Conservation (phyloP, 2,797 vertebrate species). For the Chaetodon trifasciatus region DNA sequence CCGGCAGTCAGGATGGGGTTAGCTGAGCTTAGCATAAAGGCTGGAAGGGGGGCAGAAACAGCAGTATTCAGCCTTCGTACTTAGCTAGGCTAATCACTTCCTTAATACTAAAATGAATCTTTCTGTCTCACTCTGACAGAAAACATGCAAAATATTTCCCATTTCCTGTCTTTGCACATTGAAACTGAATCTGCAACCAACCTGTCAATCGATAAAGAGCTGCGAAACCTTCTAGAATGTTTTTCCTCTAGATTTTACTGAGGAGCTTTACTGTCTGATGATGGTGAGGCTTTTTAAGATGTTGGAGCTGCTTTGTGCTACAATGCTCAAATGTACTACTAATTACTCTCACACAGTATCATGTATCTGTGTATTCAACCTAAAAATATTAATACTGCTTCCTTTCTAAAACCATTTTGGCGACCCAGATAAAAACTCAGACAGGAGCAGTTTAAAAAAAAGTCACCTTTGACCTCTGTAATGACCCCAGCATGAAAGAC, state of each 20-base stretch:
- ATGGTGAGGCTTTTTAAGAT: too few relatives aligned
- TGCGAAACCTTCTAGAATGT: background rate
- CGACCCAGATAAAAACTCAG: background rate
- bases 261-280: background rate
- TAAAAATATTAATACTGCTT: background rate
- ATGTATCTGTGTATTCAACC: background rate
- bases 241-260: background rate
- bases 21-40: background rate
- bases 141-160: background rate
- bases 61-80: background rate
- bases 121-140: background rate
- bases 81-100: background rate
- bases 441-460: background rate
- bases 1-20: background rate
- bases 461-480: slow-evolving; percentile 6
- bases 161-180: background rate
- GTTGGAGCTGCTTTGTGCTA: background rate
- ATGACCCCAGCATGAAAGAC: background rate
- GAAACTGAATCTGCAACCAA: background rate
- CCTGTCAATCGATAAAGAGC: background rate
- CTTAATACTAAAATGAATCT: background rate
- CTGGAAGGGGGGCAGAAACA: background rate
- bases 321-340: background rate
- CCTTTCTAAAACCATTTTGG: background rate
- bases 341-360: background rate